A percentile compares a stretch with the other conserved stretches of the same genome.
These are phyloP conservation scores for Spinus pinus DNA, from an alignment of 2,797 vertebrate genomes.

Conservation along the genomic window DNA sequence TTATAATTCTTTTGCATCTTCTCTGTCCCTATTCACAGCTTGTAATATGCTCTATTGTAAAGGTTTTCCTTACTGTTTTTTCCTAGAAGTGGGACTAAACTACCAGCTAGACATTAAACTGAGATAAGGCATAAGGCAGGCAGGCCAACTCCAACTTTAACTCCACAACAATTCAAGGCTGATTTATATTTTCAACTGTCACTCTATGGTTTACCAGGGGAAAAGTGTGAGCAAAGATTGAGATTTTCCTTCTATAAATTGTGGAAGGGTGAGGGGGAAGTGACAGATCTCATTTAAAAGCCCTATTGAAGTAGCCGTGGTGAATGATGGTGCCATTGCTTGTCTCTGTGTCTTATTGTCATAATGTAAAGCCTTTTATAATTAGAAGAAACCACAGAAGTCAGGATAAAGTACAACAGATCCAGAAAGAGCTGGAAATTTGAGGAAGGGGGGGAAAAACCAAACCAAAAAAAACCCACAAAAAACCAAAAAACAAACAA, in stretches of 20 bases:
- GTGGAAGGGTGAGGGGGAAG: conserved; percentile 32
- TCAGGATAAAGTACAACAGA: conserved; percentile 60
- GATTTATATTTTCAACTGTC: conserved; percentile 32
- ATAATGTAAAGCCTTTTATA: conserved; percentile 59
- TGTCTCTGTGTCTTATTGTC: conserved; percentile 40
- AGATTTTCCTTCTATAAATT: conserved; percentile 51
- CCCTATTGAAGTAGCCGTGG: conserved; percentile 35
- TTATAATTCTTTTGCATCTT: not conserved
- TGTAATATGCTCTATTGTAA: not conserved
- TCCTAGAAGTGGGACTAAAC: not conserved
- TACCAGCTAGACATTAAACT: not conserved
- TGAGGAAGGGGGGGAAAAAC: not conserved
- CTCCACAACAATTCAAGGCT: not conserved
- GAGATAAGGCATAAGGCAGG: not conserved
- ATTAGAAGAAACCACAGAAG: conserved; percentile 59
- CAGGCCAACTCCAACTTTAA: not conserved
- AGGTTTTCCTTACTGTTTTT: not conserved
- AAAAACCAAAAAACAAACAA: not conserved
- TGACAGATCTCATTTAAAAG: conserved; percentile 54
- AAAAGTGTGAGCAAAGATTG: conserved; percentile 37
- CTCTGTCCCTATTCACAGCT: not conserved
- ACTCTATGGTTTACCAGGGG: conserved; percentile 14
- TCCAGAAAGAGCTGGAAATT: conserved; percentile 60
- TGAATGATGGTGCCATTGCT: conserved; percentile 54
- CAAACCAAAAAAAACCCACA: not conserved